Conservation (phyloP, 2,888 invertebrate genomes). For the Scelioninae gen. 1 region DNA sequence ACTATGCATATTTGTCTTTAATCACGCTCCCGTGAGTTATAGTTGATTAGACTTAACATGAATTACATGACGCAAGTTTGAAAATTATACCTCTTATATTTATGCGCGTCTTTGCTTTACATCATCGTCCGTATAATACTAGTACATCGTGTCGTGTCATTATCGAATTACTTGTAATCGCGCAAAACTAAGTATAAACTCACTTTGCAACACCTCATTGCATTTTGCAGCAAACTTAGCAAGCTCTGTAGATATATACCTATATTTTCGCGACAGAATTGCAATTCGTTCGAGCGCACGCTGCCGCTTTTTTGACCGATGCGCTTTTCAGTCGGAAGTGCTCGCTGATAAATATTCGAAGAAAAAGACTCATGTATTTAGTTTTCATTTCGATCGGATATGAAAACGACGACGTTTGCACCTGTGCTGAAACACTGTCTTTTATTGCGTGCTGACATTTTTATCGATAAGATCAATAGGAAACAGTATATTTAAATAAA, state of each 20-base stretch:
- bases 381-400: conserved; percentile 50
- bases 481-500: conserved; percentile 36
- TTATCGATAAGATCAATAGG: conserved; percentile 34
- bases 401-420: conserved; percentile 47
- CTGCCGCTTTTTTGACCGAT: conserved; percentile 13
- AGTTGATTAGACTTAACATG: conserved; percentile 50
- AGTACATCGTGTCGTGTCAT: conserved; percentile 52
- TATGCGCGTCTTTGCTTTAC: conserved; percentile 38
- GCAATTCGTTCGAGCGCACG: conserved; percentile 27
- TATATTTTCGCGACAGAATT: conserved; percentile 20
- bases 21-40: conserved; percentile 12
- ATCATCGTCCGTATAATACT: conserved; percentile 19
- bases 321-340: conserved; percentile 9
- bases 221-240: conserved; percentile 51
- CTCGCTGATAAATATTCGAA: conserved; percentile 47
- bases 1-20: conserved; percentile 16
- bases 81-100: conserved; percentile 28
- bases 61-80: conserved; percentile 42
- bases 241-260: conserved; percentile 13
- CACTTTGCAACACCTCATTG: conserved; percentile 58
- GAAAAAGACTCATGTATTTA: conserved; percentile 41
- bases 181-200: conserved; percentile 57
- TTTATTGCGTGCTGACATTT: conserved; percentile 46
- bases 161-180: conserved; percentile 52
- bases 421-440: conserved; percentile 31